phyloP scores from a whole-genome alignment of 64 coral and sea anemone genomes.

The Porites australiensis region DNA sequence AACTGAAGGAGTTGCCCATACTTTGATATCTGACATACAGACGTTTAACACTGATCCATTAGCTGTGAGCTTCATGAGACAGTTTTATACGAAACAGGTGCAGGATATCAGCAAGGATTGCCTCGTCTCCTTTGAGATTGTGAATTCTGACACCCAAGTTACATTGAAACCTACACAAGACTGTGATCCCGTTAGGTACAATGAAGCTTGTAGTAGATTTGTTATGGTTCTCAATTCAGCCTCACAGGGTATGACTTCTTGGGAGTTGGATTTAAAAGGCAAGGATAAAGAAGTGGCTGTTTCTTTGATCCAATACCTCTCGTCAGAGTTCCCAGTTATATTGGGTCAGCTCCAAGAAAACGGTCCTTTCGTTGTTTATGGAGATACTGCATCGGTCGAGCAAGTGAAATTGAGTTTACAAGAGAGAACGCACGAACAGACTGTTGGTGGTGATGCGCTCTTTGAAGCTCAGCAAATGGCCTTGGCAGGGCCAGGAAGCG shows the following conservation, averaged over 20 bases:
- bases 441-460: not conserved
- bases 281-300: not conserved
- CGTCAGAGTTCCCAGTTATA: not conserved
- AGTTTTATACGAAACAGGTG: not conserved
- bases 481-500: not conserved
- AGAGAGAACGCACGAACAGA: not conserved
- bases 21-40: not conserved
- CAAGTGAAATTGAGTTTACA: not conserved
- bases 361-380: conserved; percentile 3
- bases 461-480: not conserved
- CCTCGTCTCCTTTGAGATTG: not conserved
- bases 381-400: conserved; percentile 24
- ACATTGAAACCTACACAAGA: not conserved
- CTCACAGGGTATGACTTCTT: conserved; percentile 26
- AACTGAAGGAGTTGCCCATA: not conserved
- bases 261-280: not conserved
- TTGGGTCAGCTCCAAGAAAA: not conserved
- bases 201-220: not conserved
- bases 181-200: not conserved
- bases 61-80: not conserved
- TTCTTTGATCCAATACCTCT: not conserved
- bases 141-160: not conserved
- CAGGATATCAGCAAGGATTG: not conserved
- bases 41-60: not conserved
- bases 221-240: not conserved